Conservation (phyloP, 2,888 invertebrate genomes). For the Cryptops parisi region DNA sequence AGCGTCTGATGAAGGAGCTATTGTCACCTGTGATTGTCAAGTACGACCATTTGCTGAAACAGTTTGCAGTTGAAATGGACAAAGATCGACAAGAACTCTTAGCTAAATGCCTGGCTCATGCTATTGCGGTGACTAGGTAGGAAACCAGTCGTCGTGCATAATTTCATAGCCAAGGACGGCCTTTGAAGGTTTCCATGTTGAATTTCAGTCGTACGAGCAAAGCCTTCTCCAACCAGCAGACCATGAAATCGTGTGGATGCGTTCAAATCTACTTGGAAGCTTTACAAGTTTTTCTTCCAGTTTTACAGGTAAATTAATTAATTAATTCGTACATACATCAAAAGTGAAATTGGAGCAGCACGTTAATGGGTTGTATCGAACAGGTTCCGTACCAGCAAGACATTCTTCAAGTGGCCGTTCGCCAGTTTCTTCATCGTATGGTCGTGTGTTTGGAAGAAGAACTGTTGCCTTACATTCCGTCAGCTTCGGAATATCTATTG, state of each 20-base stretch:
- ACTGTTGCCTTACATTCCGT: constrained; percentile 39
- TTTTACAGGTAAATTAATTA: constrained; percentile 31
- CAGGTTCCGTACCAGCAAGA: constrained; percentile 21
- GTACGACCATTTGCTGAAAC: constrained; percentile 31
- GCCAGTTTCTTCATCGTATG: constrained; percentile 42
- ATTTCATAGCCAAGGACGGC: too few relatives aligned
- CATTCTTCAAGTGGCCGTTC: constrained; percentile 33
- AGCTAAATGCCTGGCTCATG: constrained; percentile 35
- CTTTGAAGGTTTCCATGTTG: too few relatives aligned
- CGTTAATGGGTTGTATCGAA: too few relatives aligned
- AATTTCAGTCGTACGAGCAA: constrained; percentile 39
- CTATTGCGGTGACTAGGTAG: constrained; percentile 38
- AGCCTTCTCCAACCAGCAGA: constrained; percentile 40
- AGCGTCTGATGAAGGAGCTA: constrained; percentile 33
- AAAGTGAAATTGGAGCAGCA: too few relatives aligned
- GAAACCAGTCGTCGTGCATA: not conserved
- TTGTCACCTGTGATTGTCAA: constrained; percentile 35
- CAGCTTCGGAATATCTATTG: constrained; percentile 36
- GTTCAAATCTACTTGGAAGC: constrained; percentile 37
- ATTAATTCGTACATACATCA: too few relatives aligned
- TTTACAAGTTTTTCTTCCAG: constrained; percentile 37
- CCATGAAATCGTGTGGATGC: constrained; percentile 39
- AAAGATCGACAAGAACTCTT: constrained; percentile 28
- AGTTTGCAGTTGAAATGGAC: constrained; percentile 29
- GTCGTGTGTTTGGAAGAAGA: constrained; percentile 43